phyloP scores from a whole-genome alignment of 2,797 vertebrate species.

The Okamejei kenojei region DNA sequence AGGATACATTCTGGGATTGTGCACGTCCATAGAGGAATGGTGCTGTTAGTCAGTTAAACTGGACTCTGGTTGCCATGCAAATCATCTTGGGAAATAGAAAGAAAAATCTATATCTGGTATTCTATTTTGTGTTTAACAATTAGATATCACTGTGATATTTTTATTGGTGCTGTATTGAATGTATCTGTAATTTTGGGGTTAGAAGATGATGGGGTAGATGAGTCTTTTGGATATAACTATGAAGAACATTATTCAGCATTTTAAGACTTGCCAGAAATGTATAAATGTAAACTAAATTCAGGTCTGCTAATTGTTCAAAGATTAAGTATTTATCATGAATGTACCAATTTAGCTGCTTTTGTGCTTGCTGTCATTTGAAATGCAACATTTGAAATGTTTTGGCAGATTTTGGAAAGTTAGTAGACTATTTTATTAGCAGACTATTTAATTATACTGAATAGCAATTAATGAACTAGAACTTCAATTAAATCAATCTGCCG shows the following conservation, averaged over 20 bases:
- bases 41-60: neutral
- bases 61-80: too few relatives aligned
- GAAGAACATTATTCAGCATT: neutral
- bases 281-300: neutral
- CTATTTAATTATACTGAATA: neutral
- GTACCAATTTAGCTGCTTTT: neutral
- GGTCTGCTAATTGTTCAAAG: neutral
- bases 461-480: neutral
- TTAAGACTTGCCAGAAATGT: neutral
- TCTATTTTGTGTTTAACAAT: neutral
- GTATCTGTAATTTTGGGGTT: neutral
- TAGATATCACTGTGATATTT: neutral
- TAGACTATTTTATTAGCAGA: neutral
- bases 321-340: neutral
- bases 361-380: neutral
- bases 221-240: neutral
- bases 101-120: neutral
- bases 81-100: neutral
- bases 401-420: neutral
- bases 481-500: neutral
- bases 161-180: neutral
- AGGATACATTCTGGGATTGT: neutral
- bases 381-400: neutral
- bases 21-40: neutral
- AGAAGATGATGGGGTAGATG: neutral